These are phyloP conservation scores for Stegostoma tigrinum DNA, from an alignment of 2,113 vertebrate genomes.

Conservation along the genomic window DNA sequence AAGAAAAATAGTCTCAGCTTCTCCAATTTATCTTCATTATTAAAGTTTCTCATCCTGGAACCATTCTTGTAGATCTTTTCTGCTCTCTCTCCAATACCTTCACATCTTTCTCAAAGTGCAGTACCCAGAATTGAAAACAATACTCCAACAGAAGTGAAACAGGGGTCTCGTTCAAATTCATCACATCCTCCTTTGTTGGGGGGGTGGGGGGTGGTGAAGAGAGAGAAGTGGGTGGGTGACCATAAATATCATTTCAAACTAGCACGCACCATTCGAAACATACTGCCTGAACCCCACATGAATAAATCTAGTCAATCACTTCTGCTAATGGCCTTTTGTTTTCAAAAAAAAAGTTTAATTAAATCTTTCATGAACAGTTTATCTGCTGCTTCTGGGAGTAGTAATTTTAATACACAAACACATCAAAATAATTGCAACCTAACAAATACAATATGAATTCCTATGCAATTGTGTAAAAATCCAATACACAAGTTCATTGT, in stretches of 20 bases:
- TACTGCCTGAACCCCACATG: neutral
- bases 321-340: neutral
- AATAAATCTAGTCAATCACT: neutral
- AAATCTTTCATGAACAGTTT: neutral
- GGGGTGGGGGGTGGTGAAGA: too few species aligned
- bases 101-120: too few species aligned
- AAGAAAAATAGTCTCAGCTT: too few species aligned
- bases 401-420: neutral
- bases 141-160: too few species aligned
- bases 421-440: neutral
- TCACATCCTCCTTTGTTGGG: too few species aligned
- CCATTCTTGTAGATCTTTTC: too few species aligned
- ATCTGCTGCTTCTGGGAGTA: neutral
- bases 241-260: neutral
- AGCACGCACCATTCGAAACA: neutral
- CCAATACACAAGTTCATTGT: neutral
- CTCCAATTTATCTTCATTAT: too few species aligned
- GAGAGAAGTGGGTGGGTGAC: neutral
- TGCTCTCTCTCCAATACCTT: too few species aligned
- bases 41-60: too few species aligned
- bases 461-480: neutral
- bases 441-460: neutral
- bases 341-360: neutral
- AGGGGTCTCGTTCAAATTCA: too few species aligned
- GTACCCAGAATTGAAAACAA: too few species aligned